These are phyloP conservation scores for Heliconius erato DNA, from an alignment of 2,888 invertebrate genomes.

Conservation along the genomic window DNA sequence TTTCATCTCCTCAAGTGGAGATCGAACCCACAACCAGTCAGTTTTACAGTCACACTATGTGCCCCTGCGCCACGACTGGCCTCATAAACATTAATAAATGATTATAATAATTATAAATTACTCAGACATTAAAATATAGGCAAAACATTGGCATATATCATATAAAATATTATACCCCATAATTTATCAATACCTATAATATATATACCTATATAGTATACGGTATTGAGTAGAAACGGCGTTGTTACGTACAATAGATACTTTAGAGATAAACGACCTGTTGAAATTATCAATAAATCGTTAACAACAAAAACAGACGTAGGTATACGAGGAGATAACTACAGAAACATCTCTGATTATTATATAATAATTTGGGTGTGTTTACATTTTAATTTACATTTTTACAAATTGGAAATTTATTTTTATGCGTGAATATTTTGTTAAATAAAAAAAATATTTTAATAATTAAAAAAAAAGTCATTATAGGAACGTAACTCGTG, in stretches of 20 bases:
- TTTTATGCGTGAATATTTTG: no score
- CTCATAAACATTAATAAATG: no score
- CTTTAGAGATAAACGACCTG: conserved; percentile 13
- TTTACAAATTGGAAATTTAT: no score
- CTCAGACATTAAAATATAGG: neutral
- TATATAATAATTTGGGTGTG: neutral
- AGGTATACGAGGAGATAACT: neutral
- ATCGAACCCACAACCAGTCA: no score
- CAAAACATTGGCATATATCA: neutral
- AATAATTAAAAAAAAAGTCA: no score
- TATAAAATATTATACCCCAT: neutral
- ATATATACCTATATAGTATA: no score
- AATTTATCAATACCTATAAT: neutral
- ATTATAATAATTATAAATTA: neutral
- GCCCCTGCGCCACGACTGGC: no score
- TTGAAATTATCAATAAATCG: conserved; percentile 19
- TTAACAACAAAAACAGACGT: neutral
- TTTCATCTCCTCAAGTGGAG: no score
- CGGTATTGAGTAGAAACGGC: neutral
- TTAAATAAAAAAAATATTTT: no score
- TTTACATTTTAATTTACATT: neutral
- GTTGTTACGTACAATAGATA: conserved; percentile 1
- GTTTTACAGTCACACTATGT: no score
- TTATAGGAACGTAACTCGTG: no score
- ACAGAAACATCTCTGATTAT: neutral